Percentiles rank a stretch among this genome's conserved stretches.
Conservation (phyloP, 2,113 vertebrate species). For the Oreotrochilus melanogaster region DNA sequence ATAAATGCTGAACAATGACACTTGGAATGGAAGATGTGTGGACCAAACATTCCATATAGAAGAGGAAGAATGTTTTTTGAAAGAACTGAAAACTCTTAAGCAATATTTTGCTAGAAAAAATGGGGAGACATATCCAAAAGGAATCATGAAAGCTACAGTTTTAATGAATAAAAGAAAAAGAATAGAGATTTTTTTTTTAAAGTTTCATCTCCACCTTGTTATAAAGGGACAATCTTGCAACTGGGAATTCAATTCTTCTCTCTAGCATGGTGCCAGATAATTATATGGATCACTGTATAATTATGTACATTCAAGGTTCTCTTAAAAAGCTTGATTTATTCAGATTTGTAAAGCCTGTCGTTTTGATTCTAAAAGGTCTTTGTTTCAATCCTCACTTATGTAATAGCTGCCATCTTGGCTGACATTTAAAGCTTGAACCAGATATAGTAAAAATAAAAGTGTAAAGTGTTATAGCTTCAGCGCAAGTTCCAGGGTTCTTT, state of each 20-base stretch:
- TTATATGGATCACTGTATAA: not conserved
- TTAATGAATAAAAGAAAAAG: not conserved
- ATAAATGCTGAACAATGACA: not conserved
- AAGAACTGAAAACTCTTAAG: not conserved
- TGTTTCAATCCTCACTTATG: not conserved
- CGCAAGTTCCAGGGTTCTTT: not conserved
- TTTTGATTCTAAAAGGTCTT: slow-evolving; percentile 9
- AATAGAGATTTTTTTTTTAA: not conserved
- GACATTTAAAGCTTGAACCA: not conserved
- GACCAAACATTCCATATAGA: not conserved
- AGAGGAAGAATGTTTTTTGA: not conserved
- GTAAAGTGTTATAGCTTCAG: not conserved
- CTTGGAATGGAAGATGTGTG: not conserved
- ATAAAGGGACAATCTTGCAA: not conserved
- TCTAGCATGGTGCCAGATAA: not conserved
- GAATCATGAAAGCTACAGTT: not conserved
- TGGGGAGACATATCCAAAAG: not conserved
- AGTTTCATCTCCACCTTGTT: not conserved
- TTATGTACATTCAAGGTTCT: not conserved
- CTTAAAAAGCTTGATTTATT: not conserved
- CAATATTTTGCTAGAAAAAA: not conserved
- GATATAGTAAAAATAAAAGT: not conserved
- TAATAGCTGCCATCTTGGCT: slow-evolving; percentile 18
- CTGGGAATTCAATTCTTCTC: not conserved
- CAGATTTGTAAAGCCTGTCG: not conserved